These are phyloP conservation scores for Hemiprocne comata DNA, from an alignment of 2,113 vertebrate genomes.

Conservation along the genomic window DNA sequence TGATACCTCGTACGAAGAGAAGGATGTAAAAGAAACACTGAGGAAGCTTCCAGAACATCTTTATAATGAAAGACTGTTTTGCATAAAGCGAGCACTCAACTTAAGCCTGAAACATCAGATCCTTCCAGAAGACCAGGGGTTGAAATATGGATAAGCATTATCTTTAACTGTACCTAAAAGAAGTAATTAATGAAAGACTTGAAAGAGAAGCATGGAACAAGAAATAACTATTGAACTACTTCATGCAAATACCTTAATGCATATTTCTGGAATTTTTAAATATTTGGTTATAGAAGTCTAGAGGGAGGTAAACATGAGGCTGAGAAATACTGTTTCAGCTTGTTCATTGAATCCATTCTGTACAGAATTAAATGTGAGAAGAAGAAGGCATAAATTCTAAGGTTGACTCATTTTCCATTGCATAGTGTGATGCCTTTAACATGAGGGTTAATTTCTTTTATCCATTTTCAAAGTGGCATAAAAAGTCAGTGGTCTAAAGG, in stretches of 20 bases:
- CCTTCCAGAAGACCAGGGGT: constrained; percentile 91
- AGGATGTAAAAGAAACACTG: constrained; percentile 88
- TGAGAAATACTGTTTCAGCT: constrained; percentile 41
- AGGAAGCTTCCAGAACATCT: constrained; percentile 85
- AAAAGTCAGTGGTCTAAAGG: not conserved
- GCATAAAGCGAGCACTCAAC: constrained; percentile 91
- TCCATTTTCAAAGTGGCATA: not conserved
- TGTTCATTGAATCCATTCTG: constrained; percentile 33
- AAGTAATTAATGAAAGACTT: constrained; percentile 89
- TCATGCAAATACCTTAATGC: not conserved
- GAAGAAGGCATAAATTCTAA: not conserved
- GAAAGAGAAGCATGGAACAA: constrained; percentile 91
- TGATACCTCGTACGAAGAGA: constrained; percentile 84
- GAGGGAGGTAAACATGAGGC: constrained; percentile 19
- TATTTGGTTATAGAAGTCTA: constrained; percentile 14
- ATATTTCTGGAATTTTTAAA: constrained; percentile 46
- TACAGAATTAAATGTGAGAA: not conserved
- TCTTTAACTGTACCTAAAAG: constrained; percentile 88
- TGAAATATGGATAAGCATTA: constrained; percentile 88
- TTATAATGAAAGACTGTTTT: constrained; percentile 91
- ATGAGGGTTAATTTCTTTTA: not conserved
- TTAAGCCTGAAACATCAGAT: constrained; percentile 87
- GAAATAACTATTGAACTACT: constrained; percentile 74
- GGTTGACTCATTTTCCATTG: not conserved
- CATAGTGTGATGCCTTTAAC: not conserved